These are phyloP conservation scores for Drosophila subobscura DNA, from an alignment of 1,140 invertebrate species.

Conservation along the genomic window DNA sequence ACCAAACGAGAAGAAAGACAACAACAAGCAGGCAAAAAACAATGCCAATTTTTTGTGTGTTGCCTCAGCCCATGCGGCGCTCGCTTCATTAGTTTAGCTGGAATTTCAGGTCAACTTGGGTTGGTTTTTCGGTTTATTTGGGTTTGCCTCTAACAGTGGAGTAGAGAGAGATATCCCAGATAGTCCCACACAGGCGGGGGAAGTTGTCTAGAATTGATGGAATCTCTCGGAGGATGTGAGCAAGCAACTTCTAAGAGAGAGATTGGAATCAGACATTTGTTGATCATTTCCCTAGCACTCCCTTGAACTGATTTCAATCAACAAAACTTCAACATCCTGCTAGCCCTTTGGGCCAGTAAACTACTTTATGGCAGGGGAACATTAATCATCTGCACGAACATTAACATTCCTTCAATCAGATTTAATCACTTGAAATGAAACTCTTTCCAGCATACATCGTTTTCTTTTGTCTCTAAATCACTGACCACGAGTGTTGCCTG, in stretches of 20 bases:
- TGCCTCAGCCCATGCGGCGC: constrained; percentile 38
- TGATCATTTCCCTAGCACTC: neutral
- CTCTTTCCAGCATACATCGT: constrained; percentile 4
- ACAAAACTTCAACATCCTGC: neutral
- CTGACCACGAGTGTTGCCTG: constrained; percentile 23
- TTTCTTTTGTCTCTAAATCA: constrained; percentile 5
- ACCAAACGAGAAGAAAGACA: constrained; percentile 43
- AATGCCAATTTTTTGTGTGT: constrained; percentile 44
- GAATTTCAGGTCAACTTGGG: constrained; percentile 65
- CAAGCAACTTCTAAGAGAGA: neutral
- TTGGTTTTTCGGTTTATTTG: constrained; percentile 13
- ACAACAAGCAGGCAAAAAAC: constrained; percentile 18
- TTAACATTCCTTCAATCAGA: neutral
- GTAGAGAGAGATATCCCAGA: constrained; percentile 24
- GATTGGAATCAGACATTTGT: neutral
- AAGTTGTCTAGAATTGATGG: neutral
- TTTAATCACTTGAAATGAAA: constrained; percentile 13
- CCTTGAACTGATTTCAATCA: neutral
- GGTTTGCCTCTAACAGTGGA: constrained; percentile 23
- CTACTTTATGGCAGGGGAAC: constrained; percentile 2
- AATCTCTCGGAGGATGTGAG: neutral
- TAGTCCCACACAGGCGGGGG: constrained; percentile 25
- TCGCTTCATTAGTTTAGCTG: constrained; percentile 67
- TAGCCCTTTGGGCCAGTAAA: constrained; percentile 1
- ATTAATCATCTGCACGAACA: constrained; percentile 5